Percentiles rank a stretch among this genome's conserved stretches.
These are phyloP conservation scores for Cydia fagiglandana DNA, from an alignment of 1,140 invertebrate genomes.

Conservation along the genomic window DNA sequence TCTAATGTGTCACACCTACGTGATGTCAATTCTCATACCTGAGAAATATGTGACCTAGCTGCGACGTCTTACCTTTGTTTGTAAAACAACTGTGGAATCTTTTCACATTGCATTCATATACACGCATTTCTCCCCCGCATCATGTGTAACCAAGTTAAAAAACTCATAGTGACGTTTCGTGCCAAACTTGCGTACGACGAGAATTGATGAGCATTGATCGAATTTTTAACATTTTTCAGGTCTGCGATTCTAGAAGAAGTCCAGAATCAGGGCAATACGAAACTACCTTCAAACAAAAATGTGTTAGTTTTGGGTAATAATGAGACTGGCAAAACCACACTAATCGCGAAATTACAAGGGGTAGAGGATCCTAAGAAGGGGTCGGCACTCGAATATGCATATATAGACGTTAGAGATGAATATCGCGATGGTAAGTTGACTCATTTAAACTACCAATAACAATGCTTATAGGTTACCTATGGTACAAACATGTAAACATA, in stretches of 20 bases:
- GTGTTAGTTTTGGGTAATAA: slow-evolving; percentile 96
- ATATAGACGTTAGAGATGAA: slow-evolving; percentile 99
- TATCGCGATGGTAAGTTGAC: slow-evolving; percentile 94
- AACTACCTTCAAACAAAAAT: slow-evolving; percentile 95
- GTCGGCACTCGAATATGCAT: slow-evolving; percentile 98
- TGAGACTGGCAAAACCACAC: slow-evolving; percentile 98
- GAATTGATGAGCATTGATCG: slow-evolving; percentile 17
- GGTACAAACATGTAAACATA: not conserved
- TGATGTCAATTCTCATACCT: slow-evolving; percentile 74
- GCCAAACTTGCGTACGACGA: slow-evolving; percentile 15
- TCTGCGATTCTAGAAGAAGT: slow-evolving; percentile 96
- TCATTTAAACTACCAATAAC: slow-evolving; percentile 9
- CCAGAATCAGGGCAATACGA: slow-evolving; percentile 95
- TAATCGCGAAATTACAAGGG: slow-evolving; percentile 96
- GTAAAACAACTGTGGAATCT: slow-evolving; percentile 55
- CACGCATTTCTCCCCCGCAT: slow-evolving; percentile 8
- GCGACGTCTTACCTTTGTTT: slow-evolving; percentile 69
- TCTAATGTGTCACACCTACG: slow-evolving; percentile 79
- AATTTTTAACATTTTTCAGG: slow-evolving; percentile 81
- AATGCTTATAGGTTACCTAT: not conserved
- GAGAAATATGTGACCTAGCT: slow-evolving; percentile 76
- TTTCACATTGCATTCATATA: slow-evolving; percentile 39
- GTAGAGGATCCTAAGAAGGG: slow-evolving; percentile 98
- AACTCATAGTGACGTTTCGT: slow-evolving; percentile 4
- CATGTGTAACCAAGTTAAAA: slow-evolving; percentile 11